Conservation (phyloP, 2,113 vertebrate species). For the Synchiropus splendidus region DNA sequence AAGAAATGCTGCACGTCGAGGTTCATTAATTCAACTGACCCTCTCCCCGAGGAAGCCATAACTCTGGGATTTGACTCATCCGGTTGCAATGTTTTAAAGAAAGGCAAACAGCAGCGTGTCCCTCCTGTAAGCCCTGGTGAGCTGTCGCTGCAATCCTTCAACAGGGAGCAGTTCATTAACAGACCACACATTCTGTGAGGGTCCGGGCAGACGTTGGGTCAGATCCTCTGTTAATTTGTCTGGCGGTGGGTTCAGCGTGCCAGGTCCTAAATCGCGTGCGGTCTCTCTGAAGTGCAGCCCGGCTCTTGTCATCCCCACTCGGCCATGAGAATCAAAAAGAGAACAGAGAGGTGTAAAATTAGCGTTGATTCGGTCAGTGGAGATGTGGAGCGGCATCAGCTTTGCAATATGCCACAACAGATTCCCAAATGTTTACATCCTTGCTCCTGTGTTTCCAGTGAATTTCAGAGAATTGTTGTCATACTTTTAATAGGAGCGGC, state of each 20-base stretch:
- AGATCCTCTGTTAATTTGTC: slow-evolving; percentile 50
- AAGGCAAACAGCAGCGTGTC: slow-evolving; percentile 4
- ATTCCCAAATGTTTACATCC: slow-evolving; percentile 10
- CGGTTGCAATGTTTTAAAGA: slow-evolving; percentile 23
- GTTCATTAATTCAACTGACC: slow-evolving; percentile 36
- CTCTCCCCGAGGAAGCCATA: slow-evolving; percentile 24
- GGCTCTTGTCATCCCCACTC: slow-evolving; percentile 30
- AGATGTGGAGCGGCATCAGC: slow-evolving; percentile 15
- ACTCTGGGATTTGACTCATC: slow-evolving; percentile 34
- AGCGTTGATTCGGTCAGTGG: slow-evolving; percentile 7
- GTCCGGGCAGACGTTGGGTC: slow-evolving; percentile 18
- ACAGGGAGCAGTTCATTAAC: slow-evolving; percentile 24
- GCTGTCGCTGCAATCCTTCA: slow-evolving; percentile 17
- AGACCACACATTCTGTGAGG: slow-evolving; percentile 27
- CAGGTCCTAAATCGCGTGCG: slow-evolving; percentile 47
- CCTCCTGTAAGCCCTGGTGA: slow-evolving; percentile 15
- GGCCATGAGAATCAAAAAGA: slow-evolving; percentile 17
- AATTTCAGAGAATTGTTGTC: background rate
- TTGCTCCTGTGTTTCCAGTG: slow-evolving; percentile 1
- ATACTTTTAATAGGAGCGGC: slow-evolving; percentile 1
- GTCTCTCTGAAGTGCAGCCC: slow-evolving; percentile 32
- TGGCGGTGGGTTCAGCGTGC: slow-evolving; percentile 28
- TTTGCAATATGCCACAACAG: slow-evolving; percentile 11
- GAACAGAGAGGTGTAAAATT: slow-evolving; percentile 26
- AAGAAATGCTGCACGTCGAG: slow-evolving; percentile 32